Base-by-base conservation (phyloP, 2,797 vertebrate species). In the Sparidentex hasta region DNA sequence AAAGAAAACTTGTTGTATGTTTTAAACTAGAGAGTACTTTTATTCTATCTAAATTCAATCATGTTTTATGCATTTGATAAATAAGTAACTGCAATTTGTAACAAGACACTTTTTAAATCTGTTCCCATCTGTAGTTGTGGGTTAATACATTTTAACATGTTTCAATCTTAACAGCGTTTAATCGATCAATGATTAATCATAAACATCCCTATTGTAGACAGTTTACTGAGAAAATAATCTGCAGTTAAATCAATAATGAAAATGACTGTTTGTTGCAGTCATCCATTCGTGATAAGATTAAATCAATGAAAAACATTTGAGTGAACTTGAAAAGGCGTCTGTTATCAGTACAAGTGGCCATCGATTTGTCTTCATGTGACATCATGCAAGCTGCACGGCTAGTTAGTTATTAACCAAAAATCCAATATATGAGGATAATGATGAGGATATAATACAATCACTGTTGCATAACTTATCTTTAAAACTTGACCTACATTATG, bases 361-460 rank as follows among this genome's bases (percentile, higher is more conserved):
- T 44, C 20, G 23, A 57, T 2, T 44, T 21, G 9, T 16, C 16
- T n/a, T 9, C 18, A 11, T 7, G 20, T 47, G 12, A 48, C 14
- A 46, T 12, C 27, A 11, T 21, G 27, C 16, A 11, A 17, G 7
- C 38, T 51, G 11, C 11, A 16, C 17, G 46, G 38, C 11, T 33
- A 47, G 66, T 70, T 64, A 74, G 4, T 66, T 18, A 80, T 76
- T 72, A 80, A 80, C 74, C 25, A 65, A 3, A 51, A 33, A 59
- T 0, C 4, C 43, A 14, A 2, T 3, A 43, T 6, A 58, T 1
- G 47, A 20, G 3, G n/a, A 57, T 50, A 20, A 67, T 21, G 29
- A 70, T 18, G 48, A 0, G 0, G 61, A 43, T 54, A 50, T 23
- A 1, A 64, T 75, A 71, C 48, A 25, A 25, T 33, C 33, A 48